Evolutionary conservation across 2,888 invertebrate genomes (phyloP), one percentile per base, ranked within the genome.

Genomic region (Agrochola lychnidis): DNA sequence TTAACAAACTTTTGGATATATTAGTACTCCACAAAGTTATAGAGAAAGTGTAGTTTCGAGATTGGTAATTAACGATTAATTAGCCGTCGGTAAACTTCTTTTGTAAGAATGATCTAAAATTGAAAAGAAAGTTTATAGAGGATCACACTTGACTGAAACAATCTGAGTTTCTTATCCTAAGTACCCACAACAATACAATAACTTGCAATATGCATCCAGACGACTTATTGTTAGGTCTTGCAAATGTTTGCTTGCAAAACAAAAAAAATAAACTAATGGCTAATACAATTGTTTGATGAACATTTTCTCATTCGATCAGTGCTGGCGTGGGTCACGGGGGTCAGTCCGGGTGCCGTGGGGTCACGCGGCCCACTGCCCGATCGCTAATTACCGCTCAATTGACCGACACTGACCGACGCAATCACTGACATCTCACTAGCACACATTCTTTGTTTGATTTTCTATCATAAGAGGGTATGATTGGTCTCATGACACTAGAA

Each of bases 301-400:
- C 51, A 73, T 40, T 30, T 59, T 53, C 36, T 36, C 12, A 12
- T 42, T 62, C 30, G 64, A 59, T 72, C 67, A 56, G 61, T 30
- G 14, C 48, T 7, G 36, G 53, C 4, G n/a, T 1, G 30, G 71
- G 53, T 56, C 57, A n/a, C 30, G n/a, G 56, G 73, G 57, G 73
- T 56, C 83, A 56, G 36, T 0, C n/a, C 25, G 63, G 66, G 61
- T 7, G 48, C 30, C 66, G 14, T 1, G 68, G 67, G 36, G 53
- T 22, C 78, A 22, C 30, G n/a, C 57, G 88, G 51, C 82, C 81
- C 82, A 77, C 71, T 87, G 86, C 86, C 87, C 86, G 83, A 75
- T 22, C 74, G 56, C 75, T 86, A 89, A 90, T 90, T 88, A 89
- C 76, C 62, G 68, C 61, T 78, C 91, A 91, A 89, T 91, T 90